Base-by-base conservation (phyloP, 2,888 invertebrate species). In the Stenurella melanura region DNA sequence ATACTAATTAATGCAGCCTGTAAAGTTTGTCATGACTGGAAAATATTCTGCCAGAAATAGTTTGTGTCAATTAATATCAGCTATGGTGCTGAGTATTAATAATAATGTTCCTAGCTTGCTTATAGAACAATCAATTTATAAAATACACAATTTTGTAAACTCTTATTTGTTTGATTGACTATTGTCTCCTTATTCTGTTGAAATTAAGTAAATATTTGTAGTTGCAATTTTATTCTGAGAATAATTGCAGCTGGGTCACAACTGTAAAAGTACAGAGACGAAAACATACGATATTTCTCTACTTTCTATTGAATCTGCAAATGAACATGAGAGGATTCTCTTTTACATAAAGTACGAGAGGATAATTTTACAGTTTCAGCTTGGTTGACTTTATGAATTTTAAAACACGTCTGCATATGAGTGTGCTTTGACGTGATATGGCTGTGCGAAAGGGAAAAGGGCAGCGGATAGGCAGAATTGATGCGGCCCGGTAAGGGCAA, bases 401-500 rank as follows among this genome's bases (percentile, higher is more conserved):
- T 74, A 74, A 74, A 74, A 67, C 67, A 60, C 67, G 73, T 60
- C 69, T 72, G 76, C 58, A 73, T 67, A 50, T 50, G 67, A 72
- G 42, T 34, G 67, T 64, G 66, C 66, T 18, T 10, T 26, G 58
- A 67, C 73, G 56, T 67, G 60, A 68, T 73, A 73, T 60, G 77
- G 73, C 73, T 73, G 63, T 76, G 68, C 72, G 70, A 73, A 70
- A 56, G 77, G 63, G 71, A 50, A 76, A 72, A 77, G 78, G 77
- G 75, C 79, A 78, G 76, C 71, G 80, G 73, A 81, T 77, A 79
- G 80, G 75, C 70, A 77, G 77, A 77, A 76, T 73, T 75, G 77
- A 76, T 68, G 79, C 76, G 79, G 77, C 73, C 77, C 79, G 79
- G 76, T 76, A 78, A 81, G 85, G 84, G 84, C 86, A 83, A 87